Percentiles rank a stretch among this genome's conserved stretches.
phyloP scores from a whole-genome alignment of 1,140 invertebrate species.

The Diplogasteroides magnus region DNA sequence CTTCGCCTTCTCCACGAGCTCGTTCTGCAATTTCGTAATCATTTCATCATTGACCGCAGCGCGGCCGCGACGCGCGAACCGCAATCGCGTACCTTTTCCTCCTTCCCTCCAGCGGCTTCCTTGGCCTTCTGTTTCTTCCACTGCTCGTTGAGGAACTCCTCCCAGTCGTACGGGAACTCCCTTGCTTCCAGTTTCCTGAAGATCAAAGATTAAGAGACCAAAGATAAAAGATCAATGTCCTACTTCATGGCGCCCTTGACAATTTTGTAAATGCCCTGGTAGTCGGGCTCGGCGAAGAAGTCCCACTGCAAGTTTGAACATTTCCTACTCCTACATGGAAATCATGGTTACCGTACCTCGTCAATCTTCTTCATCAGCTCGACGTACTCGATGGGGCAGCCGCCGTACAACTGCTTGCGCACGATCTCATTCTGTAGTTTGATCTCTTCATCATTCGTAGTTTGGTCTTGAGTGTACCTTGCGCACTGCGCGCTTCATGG shows the following conservation, averaged over 20 bases:
- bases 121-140: conserved; percentile 11
- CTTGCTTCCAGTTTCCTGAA: no score
- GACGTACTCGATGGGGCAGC: conserved; percentile 22
- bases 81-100: no score
- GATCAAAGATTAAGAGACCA: no score
- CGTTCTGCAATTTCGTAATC: no score
- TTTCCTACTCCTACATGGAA: no score
- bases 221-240: conserved; percentile 6
- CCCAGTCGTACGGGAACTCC: conserved; percentile 26
- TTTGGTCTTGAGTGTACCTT: conserved; percentile 9
- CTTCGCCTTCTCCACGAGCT: no score
- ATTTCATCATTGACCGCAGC: no score
- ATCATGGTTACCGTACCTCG: no score
- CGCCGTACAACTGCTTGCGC: conserved; percentile 13
- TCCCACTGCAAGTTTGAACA: no score
- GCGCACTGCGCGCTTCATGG: conserved; percentile 20
- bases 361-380: conserved; percentile 14
- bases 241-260: conserved; percentile 15
- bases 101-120: conserved; percentile 5
- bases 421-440: conserved; percentile 2
- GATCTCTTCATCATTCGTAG: conserved; percentile 4
- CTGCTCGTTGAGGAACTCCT: conserved; percentile 11
- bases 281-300: conserved; percentile 34
- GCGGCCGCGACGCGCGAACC: no score
- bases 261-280: conserved; percentile 13